Evolutionary conservation across 2,888 invertebrate genomes (phyloP).

Genomic region (Drosophila parthenogenetica): DNA sequence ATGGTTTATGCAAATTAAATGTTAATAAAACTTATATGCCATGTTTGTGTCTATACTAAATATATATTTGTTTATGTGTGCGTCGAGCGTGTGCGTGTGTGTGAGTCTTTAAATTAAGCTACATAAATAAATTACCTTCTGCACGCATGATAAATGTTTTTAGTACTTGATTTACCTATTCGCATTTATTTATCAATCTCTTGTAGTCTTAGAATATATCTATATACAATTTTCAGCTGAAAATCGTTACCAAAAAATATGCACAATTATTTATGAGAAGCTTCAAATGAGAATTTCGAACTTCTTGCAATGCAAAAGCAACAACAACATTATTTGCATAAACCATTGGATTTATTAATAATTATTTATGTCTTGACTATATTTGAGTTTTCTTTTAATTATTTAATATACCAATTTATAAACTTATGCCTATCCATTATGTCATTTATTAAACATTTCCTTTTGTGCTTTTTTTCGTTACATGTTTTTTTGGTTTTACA

Average conservation of each 20-base stretch:
- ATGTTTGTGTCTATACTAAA: slow-evolving; percentile 21
- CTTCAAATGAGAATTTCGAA: slow-evolving; percentile 33
- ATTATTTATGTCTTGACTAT: slow-evolving; percentile 62
- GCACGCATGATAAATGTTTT: slow-evolving; percentile 4
- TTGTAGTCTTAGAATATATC: slow-evolving; percentile 19
- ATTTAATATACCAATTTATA: slow-evolving; percentile 42
- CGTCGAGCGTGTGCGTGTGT: slow-evolving; percentile 14
- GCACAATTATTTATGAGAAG: slow-evolving; percentile 73
- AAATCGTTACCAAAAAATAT: slow-evolving; percentile 82
- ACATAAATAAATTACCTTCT: neutral
- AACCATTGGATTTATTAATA: slow-evolving; percentile 82
- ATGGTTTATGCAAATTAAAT: slow-evolving; percentile 81
- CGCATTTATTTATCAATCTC: slow-evolving; percentile 14
- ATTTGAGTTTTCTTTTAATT: slow-evolving; percentile 43
- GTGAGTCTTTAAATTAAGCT: slow-evolving; percentile 16
- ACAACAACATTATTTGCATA: slow-evolving; percentile 83
- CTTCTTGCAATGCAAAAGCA: slow-evolving; percentile 35
- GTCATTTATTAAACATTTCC: slow-evolving; percentile 51
- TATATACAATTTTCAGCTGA: slow-evolving; percentile 71
- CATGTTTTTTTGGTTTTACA: slow-evolving; percentile 75
- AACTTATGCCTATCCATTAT: slow-evolving; percentile 54
- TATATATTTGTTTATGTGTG: neutral
- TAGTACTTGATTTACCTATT: neutral
- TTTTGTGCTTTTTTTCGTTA: slow-evolving; percentile 78
- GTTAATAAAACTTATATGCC: slow-evolving; percentile 36